Evolutionary conservation across 2,888 invertebrate genomes (phyloP), one percentile per base, ranked within the genome.

Genomic region (Aphidoletes aphidimyza): DNA sequence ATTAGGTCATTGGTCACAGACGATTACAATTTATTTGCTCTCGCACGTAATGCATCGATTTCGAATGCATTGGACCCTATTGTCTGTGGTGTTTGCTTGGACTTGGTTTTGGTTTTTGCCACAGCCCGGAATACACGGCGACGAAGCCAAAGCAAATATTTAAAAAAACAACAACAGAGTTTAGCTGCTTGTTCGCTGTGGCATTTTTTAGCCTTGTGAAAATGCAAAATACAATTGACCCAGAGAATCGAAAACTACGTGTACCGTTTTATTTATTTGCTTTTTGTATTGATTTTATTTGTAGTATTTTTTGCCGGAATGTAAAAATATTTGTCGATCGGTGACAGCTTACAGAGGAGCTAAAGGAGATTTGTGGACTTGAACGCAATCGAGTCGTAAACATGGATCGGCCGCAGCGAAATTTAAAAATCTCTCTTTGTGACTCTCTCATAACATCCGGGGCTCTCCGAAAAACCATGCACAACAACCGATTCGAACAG

Each of bases 181-280:
- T 5, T 26, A 8, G 59, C 6, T 30, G 34, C 14, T 37, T 11
- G 81, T 37, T n/a, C 36, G 37, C 17, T 69, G 36, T 34, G 14
- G 37, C 37, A n/a, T 37, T 37, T 37, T 59, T 59, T 47, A 26
- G 17, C 2, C 3, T 69, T 69, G 30, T 30, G 30, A 37, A 37
- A 81, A 81, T 81, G 81, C 22, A 81, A 81, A 37, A 37, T 11
- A 37, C 81, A 81, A 81, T 81, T 81, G 81, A 81, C 81, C 81
- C 81, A 81, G 37, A 36, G 36, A 78, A 5, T 9, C 36, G 34
- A 34, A 78, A 81, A 37, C 81, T n/a, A 81, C 37, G 81, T 81
- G 81, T 81, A 81, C 81, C 81, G 81, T 81, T 81, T 81, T 81
- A 81, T 81, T 81, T 81, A 81, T 36, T 81, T 36, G n/a, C n/a